Conservation (phyloP, 2,113 vertebrate genomes). For the Martes martes region DNA sequence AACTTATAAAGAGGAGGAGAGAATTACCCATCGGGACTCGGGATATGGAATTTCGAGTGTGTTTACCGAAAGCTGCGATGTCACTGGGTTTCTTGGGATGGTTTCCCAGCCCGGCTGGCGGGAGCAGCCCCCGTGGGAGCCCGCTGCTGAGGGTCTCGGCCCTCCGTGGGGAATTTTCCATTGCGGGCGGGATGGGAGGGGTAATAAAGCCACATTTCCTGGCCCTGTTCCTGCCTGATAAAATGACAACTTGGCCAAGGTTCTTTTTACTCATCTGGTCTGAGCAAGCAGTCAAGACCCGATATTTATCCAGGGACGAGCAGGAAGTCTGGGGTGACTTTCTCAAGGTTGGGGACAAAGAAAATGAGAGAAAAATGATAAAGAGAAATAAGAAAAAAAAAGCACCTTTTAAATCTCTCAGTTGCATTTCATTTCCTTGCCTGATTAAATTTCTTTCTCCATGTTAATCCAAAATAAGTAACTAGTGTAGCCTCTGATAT, state of each 20-base stretch:
- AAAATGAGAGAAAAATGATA: background rate
- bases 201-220: background rate
- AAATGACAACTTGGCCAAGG: background rate
- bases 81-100: background rate
- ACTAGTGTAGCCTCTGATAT: background rate
- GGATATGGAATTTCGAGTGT: background rate
- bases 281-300: background rate
- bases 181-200: too few relatives aligned
- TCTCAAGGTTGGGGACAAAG: background rate
- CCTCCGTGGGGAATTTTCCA: background rate
- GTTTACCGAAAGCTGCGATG: background rate
- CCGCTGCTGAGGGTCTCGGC: background rate
- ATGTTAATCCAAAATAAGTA: background rate
- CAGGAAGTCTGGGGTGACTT: background rate
- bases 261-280: background rate
- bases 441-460: background rate
- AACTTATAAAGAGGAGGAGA: background rate
- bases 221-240: background rate
- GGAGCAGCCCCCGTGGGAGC: background rate
- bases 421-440: background rate
- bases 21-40: background rate
- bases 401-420: background rate
- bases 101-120: background rate
- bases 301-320: background rate
- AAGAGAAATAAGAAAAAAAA: background rate